Evolutionary conservation across 2,797 vertebrate species (phyloP).

Genomic region (Mareca penelope): DNA sequence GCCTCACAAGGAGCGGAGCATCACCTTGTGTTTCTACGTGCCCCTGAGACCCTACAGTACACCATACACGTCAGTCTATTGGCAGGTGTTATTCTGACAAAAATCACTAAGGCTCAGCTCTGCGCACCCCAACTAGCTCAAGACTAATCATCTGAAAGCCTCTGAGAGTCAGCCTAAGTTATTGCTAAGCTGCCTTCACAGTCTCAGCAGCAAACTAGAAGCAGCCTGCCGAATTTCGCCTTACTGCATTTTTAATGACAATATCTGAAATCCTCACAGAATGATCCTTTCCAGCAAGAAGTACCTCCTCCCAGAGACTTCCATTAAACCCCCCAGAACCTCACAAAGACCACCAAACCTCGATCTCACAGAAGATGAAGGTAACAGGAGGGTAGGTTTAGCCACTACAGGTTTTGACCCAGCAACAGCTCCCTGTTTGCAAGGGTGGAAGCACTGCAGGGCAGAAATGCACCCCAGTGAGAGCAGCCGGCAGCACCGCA

Average conservation of each 20-base stretch:
- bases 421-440: background rate
- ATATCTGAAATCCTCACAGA: background rate
- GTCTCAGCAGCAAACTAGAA: background rate
- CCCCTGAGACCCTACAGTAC: background rate
- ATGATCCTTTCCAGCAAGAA: background rate
- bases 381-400: background rate
- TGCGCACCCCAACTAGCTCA: background rate
- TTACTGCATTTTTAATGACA: background rate
- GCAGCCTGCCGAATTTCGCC: background rate
- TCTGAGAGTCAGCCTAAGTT: background rate
- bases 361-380: background rate
- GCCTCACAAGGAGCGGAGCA: background rate
- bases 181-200: background rate
- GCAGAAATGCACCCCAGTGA: background rate
- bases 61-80: background rate
- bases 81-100: background rate
- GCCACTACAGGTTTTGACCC: background rate
- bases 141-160: background rate
- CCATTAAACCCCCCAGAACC: background rate
- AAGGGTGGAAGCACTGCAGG: background rate
- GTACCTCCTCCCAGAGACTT: background rate
- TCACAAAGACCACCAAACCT: background rate
- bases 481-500: background rate
- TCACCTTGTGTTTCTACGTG: background rate
- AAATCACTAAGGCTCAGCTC: background rate